Percentiles rank a stretch among this genome's conserved stretches.
These are phyloP conservation scores for Tetragnatha versicolor DNA, from an alignment of 1,140 invertebrate species.

Conservation along the genomic window DNA sequence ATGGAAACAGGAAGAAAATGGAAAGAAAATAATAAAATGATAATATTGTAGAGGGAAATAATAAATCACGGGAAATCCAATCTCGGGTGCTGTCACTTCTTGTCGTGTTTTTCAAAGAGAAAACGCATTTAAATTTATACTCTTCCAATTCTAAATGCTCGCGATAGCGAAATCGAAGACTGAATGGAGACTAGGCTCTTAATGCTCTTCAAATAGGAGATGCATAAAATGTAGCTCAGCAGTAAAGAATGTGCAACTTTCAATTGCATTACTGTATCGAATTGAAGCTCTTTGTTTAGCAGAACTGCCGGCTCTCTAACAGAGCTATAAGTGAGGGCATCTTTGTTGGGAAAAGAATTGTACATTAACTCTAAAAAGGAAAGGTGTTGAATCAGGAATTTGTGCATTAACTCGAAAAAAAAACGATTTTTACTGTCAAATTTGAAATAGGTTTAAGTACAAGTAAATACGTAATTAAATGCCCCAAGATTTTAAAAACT, in stretches of 20 bases:
- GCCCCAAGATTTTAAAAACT: too few species aligned
- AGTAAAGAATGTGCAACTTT: background rate
- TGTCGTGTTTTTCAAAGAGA: slow-evolving; percentile 37
- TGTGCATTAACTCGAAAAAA: too few species aligned
- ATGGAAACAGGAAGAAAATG: background rate
- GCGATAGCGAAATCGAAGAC: slow-evolving; percentile 22
- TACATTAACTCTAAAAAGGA: too few species aligned
- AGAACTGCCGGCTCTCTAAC: too few species aligned
- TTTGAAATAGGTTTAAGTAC: too few species aligned
- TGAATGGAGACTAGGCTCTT: background rate
- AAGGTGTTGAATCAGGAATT: too few species aligned
- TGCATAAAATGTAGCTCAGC: slow-evolving; percentile 2
- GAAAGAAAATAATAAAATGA: background rate
- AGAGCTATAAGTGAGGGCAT: too few species aligned
- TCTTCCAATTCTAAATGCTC: slow-evolving; percentile 24
- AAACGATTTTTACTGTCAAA: too few species aligned
- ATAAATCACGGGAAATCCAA: slow-evolving; percentile 53
- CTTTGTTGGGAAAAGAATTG: too few species aligned
- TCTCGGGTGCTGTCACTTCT: slow-evolving; percentile 49
- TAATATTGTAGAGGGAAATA: slow-evolving; percentile 25
- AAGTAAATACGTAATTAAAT: too few species aligned
- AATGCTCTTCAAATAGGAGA: slow-evolving; percentile 1
- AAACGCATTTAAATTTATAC: slow-evolving; percentile 51
- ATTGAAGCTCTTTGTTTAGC: too few species aligned
- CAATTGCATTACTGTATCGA: background rate